Evolutionary conservation across 2,113 vertebrate genomes (phyloP).

Genomic region (Melanerpes formicivorus): DNA sequence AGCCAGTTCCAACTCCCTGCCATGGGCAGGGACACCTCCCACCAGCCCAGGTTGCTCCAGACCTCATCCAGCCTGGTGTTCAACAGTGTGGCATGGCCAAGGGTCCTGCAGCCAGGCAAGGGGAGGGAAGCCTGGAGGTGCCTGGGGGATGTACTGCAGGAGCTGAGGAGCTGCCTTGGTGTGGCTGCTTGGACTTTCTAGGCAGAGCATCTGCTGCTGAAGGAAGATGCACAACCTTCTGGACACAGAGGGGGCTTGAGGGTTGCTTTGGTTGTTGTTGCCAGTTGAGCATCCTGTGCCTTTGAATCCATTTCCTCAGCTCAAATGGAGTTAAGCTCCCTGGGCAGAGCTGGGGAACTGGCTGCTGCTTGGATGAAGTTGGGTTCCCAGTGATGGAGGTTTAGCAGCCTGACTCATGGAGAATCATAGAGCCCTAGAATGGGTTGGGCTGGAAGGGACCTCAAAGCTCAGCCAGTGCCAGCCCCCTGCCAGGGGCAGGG

Average conservation of each 20-base stretch:
- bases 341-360: background rate
- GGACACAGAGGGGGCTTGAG: background rate
- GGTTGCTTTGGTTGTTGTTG: background rate
- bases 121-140: background rate
- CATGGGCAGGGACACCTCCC: no score
- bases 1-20: no score
- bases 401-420: rapidly evolving
- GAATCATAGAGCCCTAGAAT: background rate
- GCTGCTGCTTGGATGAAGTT: rapidly evolving
- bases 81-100: background rate
- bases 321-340: background rate
- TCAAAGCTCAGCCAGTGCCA: no score
- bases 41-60: no score
- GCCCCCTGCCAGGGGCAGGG: no score
- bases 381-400: background rate
- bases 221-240: background rate
- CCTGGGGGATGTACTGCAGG: background rate
- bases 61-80: no score
- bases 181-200: background rate
- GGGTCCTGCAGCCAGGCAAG: background rate
- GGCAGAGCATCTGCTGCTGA: background rate
- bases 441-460: no score
- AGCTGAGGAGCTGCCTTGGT: background rate
- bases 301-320: background rate
- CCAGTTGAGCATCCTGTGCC: background rate